These are phyloP conservation scores for Cepaea hortensis DNA, from an alignment of 2,888 invertebrate genomes.

Conservation along the genomic window DNA sequence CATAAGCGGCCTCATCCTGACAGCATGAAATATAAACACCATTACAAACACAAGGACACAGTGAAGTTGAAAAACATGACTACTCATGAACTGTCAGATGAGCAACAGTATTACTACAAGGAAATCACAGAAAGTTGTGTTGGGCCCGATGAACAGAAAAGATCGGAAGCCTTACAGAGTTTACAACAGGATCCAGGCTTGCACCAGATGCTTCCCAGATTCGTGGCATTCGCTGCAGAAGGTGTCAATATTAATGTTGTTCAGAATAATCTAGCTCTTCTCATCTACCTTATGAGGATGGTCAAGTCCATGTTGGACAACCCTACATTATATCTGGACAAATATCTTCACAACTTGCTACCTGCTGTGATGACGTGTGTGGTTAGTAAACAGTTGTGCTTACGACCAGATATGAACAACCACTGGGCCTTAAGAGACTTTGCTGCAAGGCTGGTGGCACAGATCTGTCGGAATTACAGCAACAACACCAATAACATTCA, in stretches of 20 bases:
- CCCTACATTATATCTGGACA: conserved; percentile 94
- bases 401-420: conserved; percentile 96
- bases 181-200: conserved; percentile 95
- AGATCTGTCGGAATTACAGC: conserved; percentile 85
- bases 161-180: conserved; percentile 94
- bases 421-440: conserved; percentile 99
- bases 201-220: conserved; percentile 96
- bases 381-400: conserved; percentile 94
- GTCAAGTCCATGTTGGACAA: conserved; percentile 97
- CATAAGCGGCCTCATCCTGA: conserved; percentile 59
- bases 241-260: conserved; percentile 98
- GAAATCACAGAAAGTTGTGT: conserved; percentile 99
- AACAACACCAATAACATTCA: conserved; percentile 97
- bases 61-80: conserved; percentile 95
- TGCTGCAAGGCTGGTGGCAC: conserved; percentile 82
- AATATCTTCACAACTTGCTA: conserved; percentile 97
- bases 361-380: conserved; percentile 98
- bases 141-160: conserved; percentile 93
- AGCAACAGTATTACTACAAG: conserved; percentile 98
- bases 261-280: conserved; percentile 92
- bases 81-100: conserved; percentile 96
- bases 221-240: conserved; percentile 97
- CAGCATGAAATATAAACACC: conserved; percentile 62
- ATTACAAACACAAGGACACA: conserved; percentile 81
- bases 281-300: conserved; percentile 99